Evolutionary conservation across 2,888 invertebrate species (phyloP), one percentile per base, ranked within the genome.

Genomic region (Parnassius mnemosyne): DNA sequence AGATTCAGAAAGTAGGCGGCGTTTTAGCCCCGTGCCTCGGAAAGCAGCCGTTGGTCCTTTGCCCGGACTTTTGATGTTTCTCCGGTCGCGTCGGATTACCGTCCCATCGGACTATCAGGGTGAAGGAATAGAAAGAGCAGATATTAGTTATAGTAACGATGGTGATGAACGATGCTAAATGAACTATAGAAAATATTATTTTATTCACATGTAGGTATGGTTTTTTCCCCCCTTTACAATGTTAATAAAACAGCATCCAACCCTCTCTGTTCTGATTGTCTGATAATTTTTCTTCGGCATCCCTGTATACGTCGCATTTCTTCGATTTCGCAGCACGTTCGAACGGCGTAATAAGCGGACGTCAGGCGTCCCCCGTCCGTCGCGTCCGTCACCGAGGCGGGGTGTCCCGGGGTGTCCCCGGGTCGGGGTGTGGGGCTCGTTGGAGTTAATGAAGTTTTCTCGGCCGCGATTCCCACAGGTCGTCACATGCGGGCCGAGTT

Each of bases 371-470:
- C 84, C 82, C 80, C 80, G 85, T 85, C 83, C 87, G 83, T 84
- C 83, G 79, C 73, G 71, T 71, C 71, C 70, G 72, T 74, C 77
- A 78, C 71, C 72, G 74, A 67, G 65, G 65, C 63, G 64, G 54
- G 58, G 54, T 52, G 52, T n/a, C 44, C 53, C 50, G 47, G 61
- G 63, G 61, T 53, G 73, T 64, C 70, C 49, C 69, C 64, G 69
- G 66, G 53, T 62, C 65, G 72, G 70, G 68, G 67, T 63, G 66
- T 70, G 72, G 73, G 79, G 81, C 81, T 81, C 82, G 85, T 81
- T 79, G 82, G 86, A 87, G 89, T 91, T 92, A 92, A 92, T 92
- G 92, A 92, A 92, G 92, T 92, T 92, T 92, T 89, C 90, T 88
- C 87, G 80, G 81, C 76, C 83, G 83, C 89, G 90, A 91, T 87